A percentile compares a stretch with the other conserved stretches of the same genome.
Evolutionary conservation across 2,888 invertebrate species (phyloP).

Genomic region (Drosophila gaucha): DNA sequence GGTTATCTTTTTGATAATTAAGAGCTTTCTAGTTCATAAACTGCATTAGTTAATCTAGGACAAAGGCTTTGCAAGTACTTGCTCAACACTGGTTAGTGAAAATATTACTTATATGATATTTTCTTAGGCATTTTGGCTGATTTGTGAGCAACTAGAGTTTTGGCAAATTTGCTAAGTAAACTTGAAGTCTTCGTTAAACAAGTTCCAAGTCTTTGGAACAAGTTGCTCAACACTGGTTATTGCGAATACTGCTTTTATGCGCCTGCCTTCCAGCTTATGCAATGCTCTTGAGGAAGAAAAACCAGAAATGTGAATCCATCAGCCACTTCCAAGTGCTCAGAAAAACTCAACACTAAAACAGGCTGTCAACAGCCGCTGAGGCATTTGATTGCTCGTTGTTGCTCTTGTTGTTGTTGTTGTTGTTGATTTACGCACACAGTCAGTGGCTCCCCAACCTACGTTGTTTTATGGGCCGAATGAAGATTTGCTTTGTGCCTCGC

Average conservation of each 20-base stretch:
- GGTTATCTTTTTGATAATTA: too few relatives aligned
- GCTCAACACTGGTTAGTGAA: conserved; percentile 3
- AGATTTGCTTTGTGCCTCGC: conserved; percentile 47
- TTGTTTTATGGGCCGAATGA: conserved; percentile 40
- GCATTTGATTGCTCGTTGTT: conserved; percentile 34
- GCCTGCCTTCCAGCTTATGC: conserved; percentile 34
- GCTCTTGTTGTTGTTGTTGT: conserved; percentile 24
- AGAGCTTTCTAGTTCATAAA: not conserved
- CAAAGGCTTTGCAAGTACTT: conserved; percentile 7
- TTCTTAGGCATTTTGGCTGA: not conserved
- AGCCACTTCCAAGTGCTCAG: conserved; percentile 35
- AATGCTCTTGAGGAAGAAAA: conserved; percentile 27
- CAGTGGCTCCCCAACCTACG: conserved; percentile 44
- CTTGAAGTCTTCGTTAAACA: not conserved
- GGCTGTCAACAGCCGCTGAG: conserved; percentile 47
- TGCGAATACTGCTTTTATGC: conserved; percentile 12
- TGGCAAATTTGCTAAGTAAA: not conserved
- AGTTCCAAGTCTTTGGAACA: conserved; percentile 24
- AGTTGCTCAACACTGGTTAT: conserved; percentile 18
- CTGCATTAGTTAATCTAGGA: conserved; percentile 1
- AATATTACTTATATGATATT: not conserved
- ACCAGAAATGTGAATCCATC: conserved; percentile 39
- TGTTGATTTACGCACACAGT: conserved; percentile 50
- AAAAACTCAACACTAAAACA: conserved; percentile 43
- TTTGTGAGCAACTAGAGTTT: not conserved